phyloP scores from a whole-genome alignment of 2,888 invertebrate genomes.

The Nomada ruficornis region DNA sequence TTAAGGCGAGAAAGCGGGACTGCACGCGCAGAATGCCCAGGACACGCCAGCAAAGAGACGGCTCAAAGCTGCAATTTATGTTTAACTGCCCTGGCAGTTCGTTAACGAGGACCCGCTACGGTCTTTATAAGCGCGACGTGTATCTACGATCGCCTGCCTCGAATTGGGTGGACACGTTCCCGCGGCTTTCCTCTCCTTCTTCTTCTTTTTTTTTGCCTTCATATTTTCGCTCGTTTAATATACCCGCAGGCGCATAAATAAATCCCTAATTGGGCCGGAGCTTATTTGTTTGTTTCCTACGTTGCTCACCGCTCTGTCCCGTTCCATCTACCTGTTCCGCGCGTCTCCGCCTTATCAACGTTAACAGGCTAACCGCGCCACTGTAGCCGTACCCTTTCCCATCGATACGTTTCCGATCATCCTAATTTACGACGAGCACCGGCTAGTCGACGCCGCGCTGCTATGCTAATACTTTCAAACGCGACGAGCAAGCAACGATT shows the following conservation, averaged over 20 bases:
- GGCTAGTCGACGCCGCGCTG: not conserved
- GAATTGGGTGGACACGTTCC: constrained; percentile 73
- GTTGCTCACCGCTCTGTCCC: constrained; percentile 31
- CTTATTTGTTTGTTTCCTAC: constrained; percentile 71
- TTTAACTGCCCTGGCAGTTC: constrained; percentile 73
- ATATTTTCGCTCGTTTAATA: constrained; percentile 76
- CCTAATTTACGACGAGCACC: constrained; percentile 3
- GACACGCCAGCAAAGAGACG: constrained; percentile 58
- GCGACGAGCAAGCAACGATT: not conserved
- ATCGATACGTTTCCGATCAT: not conserved
- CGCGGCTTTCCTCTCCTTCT: constrained; percentile 53
- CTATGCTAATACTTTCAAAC: constrained; percentile 10
- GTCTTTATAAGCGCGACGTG: constrained; percentile 74
- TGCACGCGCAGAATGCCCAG: constrained; percentile 51
- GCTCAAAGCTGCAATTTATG: constrained; percentile 74
- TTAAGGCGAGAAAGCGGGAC: constrained; percentile 69
- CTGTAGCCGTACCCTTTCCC: too few species aligned
- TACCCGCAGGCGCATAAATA: constrained; percentile 71
- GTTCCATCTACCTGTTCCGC: not conserved
- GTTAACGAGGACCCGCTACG: constrained; percentile 74
- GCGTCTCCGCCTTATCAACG: not conserved
- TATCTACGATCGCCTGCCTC: constrained; percentile 73
- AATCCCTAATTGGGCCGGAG: constrained; percentile 73
- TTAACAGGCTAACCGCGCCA: not conserved
- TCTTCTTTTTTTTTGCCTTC: constrained; percentile 62